A percentile compares a stretch with the other conserved stretches of the same genome.
Evolutionary conservation across 2,888 invertebrate species (phyloP).

Genomic region (Tipula lateralis): DNA sequence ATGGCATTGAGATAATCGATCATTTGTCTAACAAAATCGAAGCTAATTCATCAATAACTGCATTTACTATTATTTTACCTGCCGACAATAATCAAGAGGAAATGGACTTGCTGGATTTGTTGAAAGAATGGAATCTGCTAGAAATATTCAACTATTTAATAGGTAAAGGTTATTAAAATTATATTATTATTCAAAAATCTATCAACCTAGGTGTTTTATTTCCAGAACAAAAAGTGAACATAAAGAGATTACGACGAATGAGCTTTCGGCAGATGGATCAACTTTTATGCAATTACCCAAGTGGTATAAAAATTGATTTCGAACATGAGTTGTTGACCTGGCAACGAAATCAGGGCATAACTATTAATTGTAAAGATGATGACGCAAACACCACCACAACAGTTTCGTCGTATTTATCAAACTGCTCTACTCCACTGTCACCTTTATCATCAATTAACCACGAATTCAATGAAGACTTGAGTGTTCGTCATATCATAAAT

Average conservation of each 20-base stretch:
- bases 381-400: background rate
- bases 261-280: background rate
- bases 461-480: background rate
- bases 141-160: background rate
- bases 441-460: background rate
- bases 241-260: background rate
- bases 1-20: too few species aligned
- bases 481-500: background rate
- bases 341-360: background rate
- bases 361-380: too few species aligned
- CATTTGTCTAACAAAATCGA: too few species aligned
- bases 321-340: background rate
- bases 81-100: too few species aligned
- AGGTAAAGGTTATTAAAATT: background rate
- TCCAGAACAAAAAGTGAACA: too few species aligned
- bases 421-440: too few species aligned
- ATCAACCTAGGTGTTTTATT: too few species aligned
- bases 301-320: background rate
- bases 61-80: too few species aligned
- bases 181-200: background rate
- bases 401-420: background rate
- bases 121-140: background rate
- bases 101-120: background rate
- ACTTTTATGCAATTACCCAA: background rate
- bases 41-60: too few species aligned